A percentile compares a stretch with the other conserved stretches of the same genome.
Conservation (phyloP, 2,888 invertebrate species). For the Elmis aenea region DNA sequence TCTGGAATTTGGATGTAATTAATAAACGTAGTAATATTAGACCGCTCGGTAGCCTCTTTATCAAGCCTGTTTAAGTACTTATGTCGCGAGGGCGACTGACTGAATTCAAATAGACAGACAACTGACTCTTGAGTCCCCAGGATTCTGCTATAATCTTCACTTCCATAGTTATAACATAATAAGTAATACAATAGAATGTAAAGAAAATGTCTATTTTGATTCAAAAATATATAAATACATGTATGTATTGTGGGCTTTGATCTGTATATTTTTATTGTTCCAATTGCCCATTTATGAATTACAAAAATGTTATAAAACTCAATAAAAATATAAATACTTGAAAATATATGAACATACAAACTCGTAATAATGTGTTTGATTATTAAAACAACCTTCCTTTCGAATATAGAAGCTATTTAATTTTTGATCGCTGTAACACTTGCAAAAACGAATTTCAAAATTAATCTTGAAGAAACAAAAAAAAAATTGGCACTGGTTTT, state of each 20-base stretch:
- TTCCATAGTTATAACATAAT: slow-evolving; percentile 30
- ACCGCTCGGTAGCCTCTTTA: slow-evolving; percentile 33
- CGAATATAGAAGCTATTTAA: not conserved
- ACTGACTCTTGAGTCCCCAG: slow-evolving; percentile 33
- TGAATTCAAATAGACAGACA: slow-evolving; percentile 30
- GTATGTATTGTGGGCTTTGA: slow-evolving; percentile 41
- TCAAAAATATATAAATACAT: slow-evolving; percentile 37
- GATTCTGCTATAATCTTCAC: slow-evolving; percentile 34
- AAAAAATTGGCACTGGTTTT: no score
- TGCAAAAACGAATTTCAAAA: no score
- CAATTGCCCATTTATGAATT: slow-evolving; percentile 38
- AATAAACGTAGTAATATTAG: slow-evolving; percentile 19
- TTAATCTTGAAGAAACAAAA: no score
- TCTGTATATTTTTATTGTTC: slow-evolving; percentile 47
- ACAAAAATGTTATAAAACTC: slow-evolving; percentile 39
- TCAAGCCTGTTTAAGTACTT: slow-evolving; percentile 19
- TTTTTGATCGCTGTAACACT: not conserved
- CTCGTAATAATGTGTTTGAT: slow-evolving; percentile 5
- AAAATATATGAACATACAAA: slow-evolving; percentile 12
- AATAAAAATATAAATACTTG: slow-evolving; percentile 33
- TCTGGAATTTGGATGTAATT: no score
- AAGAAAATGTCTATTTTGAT: slow-evolving; percentile 42
- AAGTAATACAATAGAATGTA: slow-evolving; percentile 31
- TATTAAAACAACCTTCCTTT: not conserved
- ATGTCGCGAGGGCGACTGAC: slow-evolving; percentile 36